Conservation (phyloP, 2,797 vertebrate genomes). For the Taeniopygia guttata region DNA sequence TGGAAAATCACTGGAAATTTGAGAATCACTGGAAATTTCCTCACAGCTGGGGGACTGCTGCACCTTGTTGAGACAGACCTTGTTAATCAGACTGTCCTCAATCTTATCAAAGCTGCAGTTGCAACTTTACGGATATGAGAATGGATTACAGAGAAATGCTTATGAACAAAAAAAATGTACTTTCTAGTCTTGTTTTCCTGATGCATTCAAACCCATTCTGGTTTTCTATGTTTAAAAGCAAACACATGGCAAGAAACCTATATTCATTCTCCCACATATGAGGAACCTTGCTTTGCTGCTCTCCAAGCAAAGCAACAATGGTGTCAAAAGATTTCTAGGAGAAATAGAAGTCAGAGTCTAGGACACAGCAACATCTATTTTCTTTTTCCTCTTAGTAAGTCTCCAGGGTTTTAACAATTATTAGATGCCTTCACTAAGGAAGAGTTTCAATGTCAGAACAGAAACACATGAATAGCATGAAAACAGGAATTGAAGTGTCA, state of each 20-base stretch:
- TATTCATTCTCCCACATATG: neutral
- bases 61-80: neutral
- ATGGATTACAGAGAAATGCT: neutral
- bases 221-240: neutral
- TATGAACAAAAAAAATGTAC: neutral
- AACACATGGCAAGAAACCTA: neutral
- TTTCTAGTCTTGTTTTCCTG: neutral
- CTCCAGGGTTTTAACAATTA: neutral
- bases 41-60: neutral
- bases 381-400: neutral
- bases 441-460: neutral
- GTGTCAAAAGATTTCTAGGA: neutral
- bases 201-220: neutral
- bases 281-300: neutral
- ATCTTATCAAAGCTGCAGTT: neutral
- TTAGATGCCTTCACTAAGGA: neutral
- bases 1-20: neutral
- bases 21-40: neutral
- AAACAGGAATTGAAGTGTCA: neutral
- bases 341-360: neutral
- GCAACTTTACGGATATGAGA: accelerated
- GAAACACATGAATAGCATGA: neutral
- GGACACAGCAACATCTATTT: neutral
- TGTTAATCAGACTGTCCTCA: neutral
- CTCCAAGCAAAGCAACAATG: neutral